Evolutionary conservation across 2,113 vertebrate genomes (phyloP).

Genomic region (Salvator merianae): DNA sequence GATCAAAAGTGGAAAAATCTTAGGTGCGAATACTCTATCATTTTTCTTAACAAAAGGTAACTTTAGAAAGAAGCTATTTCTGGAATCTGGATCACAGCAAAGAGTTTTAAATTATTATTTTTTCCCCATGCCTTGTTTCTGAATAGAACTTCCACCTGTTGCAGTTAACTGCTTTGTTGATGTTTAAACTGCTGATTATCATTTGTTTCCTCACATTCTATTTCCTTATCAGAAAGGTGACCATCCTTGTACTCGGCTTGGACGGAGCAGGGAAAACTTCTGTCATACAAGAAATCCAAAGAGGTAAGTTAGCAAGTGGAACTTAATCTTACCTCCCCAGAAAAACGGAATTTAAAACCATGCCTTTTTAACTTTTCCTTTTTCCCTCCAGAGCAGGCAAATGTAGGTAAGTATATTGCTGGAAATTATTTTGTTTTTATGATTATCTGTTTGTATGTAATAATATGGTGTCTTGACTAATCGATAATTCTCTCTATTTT

Average conservation of each 20-base stretch:
- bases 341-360: too few relatives aligned
- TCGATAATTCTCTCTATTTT: too few relatives aligned
- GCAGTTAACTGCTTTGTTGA: too few relatives aligned
- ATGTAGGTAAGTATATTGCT: too few relatives aligned
- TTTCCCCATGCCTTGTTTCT: background rate
- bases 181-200: background rate
- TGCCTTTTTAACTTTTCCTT: too few relatives aligned
- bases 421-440: too few relatives aligned
- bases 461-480: too few relatives aligned
- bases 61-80: too few relatives aligned
- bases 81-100: background rate
- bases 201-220: conserved; percentile 11
- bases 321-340: background rate
- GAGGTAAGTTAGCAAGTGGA: conserved; percentile 74
- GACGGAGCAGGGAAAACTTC: conserved; percentile 89
- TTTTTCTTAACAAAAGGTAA: background rate
- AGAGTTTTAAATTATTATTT: background rate
- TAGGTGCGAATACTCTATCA: too few relatives aligned
- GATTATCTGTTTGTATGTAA: too few relatives aligned
- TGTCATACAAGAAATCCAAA: conserved; percentile 78
- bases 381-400: background rate
- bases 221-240: conserved; percentile 78
- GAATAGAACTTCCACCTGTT: too few relatives aligned
- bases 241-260: conserved; percentile 86
- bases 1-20: too few relatives aligned